These are phyloP conservation scores for Mylabris phalerata DNA, from an alignment of 1,140 invertebrate genomes.

Conservation along the genomic window DNA sequence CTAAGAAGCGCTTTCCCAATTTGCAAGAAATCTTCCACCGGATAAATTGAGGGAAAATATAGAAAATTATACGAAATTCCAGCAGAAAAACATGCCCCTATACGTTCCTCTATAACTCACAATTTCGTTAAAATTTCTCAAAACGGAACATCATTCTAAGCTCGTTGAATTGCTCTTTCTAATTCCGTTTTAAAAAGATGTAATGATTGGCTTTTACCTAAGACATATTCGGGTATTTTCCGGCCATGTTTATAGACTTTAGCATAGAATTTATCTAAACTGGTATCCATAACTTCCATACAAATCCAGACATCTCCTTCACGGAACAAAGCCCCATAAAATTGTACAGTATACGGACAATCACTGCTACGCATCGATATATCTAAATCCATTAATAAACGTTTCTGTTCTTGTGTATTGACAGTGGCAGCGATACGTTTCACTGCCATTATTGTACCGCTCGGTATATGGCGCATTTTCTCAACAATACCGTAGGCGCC, in stretches of 20 bases:
- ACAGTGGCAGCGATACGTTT: conserved; percentile 76
- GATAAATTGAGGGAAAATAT: no score
- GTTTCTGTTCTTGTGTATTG: conserved; percentile 82
- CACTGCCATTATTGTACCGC: conserved; percentile 87
- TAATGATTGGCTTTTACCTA: no score
- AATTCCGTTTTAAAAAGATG: no score
- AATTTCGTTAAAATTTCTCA: no score
- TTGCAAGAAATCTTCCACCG: no score
- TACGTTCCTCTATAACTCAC: no score
- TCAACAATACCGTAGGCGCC: conserved; percentile 96
- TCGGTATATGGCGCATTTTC: conserved; percentile 88
- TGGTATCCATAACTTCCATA: conserved; percentile 99
- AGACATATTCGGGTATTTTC: conserved; percentile 87
- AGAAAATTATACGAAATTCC: no score
- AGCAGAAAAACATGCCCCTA: no score
- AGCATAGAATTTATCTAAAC: conserved; percentile 92
- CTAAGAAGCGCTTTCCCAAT: no score
- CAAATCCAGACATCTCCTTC: conserved; percentile 98
- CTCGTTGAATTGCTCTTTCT: no score
- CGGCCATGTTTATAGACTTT: conserved; percentile 72
- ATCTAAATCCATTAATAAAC: conserved; percentile 95
- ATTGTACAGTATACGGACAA: conserved; percentile 95
- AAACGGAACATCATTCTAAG: no score
- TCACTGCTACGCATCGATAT: conserved; percentile 90
- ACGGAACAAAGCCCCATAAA: conserved; percentile 93